Evolutionary conservation across 2,888 invertebrate genomes (phyloP).

Genomic region (Troglohyphantes excavatus): DNA sequence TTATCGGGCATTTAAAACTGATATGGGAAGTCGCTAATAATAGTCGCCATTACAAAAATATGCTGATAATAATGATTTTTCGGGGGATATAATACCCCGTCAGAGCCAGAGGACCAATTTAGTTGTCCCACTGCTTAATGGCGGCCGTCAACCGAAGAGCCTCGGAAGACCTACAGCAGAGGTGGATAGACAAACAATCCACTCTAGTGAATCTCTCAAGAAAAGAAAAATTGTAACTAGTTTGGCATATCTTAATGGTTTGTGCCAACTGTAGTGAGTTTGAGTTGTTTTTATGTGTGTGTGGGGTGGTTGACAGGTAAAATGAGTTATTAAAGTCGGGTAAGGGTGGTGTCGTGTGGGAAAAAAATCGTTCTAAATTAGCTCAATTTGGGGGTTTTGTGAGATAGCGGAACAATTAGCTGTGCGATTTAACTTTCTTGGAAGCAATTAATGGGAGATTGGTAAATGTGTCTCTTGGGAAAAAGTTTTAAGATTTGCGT

Average conservation of each 20-base stretch:
- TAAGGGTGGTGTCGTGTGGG: not conserved
- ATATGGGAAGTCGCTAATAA: conserved; percentile 53
- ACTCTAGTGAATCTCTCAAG: not conserved
- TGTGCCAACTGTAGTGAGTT: not conserved
- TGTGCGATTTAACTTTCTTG: not conserved
- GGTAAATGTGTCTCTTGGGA: no score
- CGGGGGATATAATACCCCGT: conserved; percentile 15
- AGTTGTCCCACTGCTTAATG: conserved; percentile 30
- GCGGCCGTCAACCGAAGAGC: conserved; percentile 8
- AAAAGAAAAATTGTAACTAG: not conserved
- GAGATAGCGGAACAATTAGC: not conserved
- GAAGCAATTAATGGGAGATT: not conserved
- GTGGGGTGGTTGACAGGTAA: conserved; percentile 10
- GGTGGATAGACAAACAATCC: not conserved
- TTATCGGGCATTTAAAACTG: conserved; percentile 61
- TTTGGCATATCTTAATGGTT: conserved; percentile 39
- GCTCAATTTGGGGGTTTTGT: not conserved
- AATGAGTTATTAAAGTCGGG: not conserved
- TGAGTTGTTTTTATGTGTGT: conserved; percentile 3
- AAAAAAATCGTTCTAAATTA: not conserved
- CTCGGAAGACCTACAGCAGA: conserved; percentile 50
- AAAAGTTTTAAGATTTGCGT: no score
- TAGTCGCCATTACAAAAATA: conserved; percentile 53
- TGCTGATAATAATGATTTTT: conserved; percentile 71
- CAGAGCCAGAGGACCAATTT: conserved; percentile 41